Evolutionary conservation across 2,888 invertebrate species (phyloP).

Genomic region (Alentia gelatinosa): DNA sequence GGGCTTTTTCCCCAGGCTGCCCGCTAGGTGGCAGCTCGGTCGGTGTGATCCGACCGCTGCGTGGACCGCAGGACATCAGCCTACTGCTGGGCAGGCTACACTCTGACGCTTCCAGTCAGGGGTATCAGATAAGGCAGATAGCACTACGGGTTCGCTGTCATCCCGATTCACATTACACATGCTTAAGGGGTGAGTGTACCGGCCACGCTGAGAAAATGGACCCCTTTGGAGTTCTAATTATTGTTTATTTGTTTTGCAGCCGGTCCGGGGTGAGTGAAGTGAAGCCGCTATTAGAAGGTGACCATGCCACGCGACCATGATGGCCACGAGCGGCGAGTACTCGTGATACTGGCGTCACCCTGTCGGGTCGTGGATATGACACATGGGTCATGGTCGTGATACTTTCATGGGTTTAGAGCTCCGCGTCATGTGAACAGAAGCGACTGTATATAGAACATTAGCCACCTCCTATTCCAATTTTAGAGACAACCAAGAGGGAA

Average conservation of each 20-base stretch:
- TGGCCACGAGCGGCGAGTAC: too few species aligned
- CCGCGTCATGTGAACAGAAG: too few species aligned
- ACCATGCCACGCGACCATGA: too few species aligned
- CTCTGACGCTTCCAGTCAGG: neutral
- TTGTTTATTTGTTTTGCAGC: neutral
- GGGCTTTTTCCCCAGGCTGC: neutral
- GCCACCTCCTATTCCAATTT: too few species aligned
- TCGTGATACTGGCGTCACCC: too few species aligned
- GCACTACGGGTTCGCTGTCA: neutral
- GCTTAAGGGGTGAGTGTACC: neutral
- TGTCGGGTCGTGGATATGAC: too few species aligned
- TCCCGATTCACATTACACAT: neutral
- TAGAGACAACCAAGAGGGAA: too few species aligned
- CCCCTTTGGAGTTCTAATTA: neutral
- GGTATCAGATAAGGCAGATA: slow-evolving; percentile 22
- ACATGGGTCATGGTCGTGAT: too few species aligned
- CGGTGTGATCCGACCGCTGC: neutral
- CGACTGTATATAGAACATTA: too few species aligned
- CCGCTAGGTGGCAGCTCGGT: neutral
- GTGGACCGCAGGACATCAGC: neutral
- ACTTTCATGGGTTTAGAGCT: too few species aligned
- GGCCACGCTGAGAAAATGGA: neutral
- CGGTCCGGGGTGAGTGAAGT: too few species aligned
- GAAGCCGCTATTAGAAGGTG: too few species aligned
- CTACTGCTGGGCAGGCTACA: neutral